Evolutionary conservation across 30 jellyfish, hydroid and myxozoan species (phyloP).

Genomic region (Aurelia sp.): DNA sequence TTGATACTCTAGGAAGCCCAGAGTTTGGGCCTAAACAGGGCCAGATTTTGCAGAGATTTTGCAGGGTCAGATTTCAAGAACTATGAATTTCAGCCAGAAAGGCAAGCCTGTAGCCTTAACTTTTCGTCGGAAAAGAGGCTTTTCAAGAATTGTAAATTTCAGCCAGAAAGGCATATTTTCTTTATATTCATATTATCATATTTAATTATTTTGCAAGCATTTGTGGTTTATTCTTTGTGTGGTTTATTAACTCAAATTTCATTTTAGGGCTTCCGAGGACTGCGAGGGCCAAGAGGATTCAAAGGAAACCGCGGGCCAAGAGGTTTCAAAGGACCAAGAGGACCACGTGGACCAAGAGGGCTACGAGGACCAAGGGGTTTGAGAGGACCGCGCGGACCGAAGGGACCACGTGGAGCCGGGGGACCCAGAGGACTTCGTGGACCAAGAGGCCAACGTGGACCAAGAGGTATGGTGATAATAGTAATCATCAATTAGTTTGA

Average conservation of each 20-base stretch:
- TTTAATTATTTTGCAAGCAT: too few relatives aligned
- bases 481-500: too few relatives aligned
- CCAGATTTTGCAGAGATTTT: too few relatives aligned
- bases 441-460: constrained; percentile 28
- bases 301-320: constrained; percentile 20
- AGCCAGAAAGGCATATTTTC: too few relatives aligned
- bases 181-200: too few relatives aligned
- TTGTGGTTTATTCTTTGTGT: neutral
- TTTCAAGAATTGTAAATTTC: too few relatives aligned
- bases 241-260: neutral
- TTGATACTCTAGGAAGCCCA: too few relatives aligned
- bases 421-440: constrained; percentile 39
- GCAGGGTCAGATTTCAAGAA: too few relatives aligned
- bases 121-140: too few relatives aligned
- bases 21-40: too few relatives aligned
- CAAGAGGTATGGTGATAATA: neutral
- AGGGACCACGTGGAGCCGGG: neutral
- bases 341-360: constrained; percentile 24
- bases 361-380: neutral
- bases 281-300: constrained; percentile 20
- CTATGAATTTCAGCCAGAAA: too few relatives aligned
- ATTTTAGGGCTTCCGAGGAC: constrained; percentile 3
- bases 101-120: too few relatives aligned
- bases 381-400: neutral
- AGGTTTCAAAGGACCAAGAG: constrained; percentile 45